Evolutionary conservation across 2,888 invertebrate species (phyloP).

Genomic region (Sinhomidia bicolor): DNA sequence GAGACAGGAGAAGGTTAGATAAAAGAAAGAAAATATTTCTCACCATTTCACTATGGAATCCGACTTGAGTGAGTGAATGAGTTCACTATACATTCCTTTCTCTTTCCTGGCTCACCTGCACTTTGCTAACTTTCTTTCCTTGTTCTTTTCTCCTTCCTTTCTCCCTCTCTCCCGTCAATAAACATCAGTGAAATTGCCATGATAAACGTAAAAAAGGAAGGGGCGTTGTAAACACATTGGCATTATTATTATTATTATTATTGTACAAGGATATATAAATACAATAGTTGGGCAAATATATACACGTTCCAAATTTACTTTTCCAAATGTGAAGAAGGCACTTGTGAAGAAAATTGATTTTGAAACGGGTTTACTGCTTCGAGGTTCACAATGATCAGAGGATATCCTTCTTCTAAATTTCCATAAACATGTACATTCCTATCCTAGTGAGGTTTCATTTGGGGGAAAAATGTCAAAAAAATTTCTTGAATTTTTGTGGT

Average conservation of each 20-base stretch:
- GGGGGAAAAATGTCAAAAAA: not conserved
- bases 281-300: no score
- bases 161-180: not conserved
- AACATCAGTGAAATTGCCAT: constrained; percentile 4
- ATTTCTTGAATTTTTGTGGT: not conserved
- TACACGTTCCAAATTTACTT: not conserved
- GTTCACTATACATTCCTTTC: no score
- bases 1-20: not conserved
- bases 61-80: no score
- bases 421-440: not conserved
- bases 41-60: not conserved
- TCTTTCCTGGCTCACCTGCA: not conserved
- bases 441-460: not conserved
- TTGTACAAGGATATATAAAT: no score
- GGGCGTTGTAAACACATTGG: no score
- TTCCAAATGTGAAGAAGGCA: not conserved
- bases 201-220: not conserved
- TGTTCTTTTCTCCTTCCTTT: not conserved
- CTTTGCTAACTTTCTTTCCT: not conserved
- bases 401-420: not conserved
- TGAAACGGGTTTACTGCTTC: not conserved
- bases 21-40: not conserved
- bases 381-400: no score
- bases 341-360: constrained; percentile 41
- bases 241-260: no score